Base-by-base conservation (phyloP, 2,888 invertebrate genomes). In the Adineta ricciae region DNA sequence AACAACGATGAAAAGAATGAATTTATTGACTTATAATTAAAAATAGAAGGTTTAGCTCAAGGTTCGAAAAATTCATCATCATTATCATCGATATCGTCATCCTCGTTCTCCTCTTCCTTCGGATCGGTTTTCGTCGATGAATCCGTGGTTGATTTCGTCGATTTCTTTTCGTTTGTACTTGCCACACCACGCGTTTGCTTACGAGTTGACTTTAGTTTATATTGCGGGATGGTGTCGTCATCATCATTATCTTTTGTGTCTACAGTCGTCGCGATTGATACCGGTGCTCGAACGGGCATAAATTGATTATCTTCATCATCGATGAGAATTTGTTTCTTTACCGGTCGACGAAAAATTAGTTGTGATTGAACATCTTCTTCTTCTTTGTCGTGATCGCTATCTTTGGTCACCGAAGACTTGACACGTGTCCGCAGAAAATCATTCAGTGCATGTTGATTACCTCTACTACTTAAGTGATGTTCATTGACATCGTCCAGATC, bases 371-470 rank as follows among this genome's bases (percentile, higher is more conserved):
- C 11, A 36, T 78, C 78, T n/a, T 78, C 41, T n/a, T 41, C 41
- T n/a, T 64, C 56, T 64, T n/a, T 24, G 7, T n/a, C 56, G 5
- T 56, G 5, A 5, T 64, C 14, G 27, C 21, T 24, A 24, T 78
- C 78, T 3, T 41, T 41, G 24, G 41, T 41, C 8, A 8, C 41
- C 24, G 78, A 38, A 11, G 24, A 11, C n/a, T 78, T 78, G 9
- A 78, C 78, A 7, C 78, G 78, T 41, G 78, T 78, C 24, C 41
- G 78, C 38, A 78, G 24, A 78, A 41, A 78, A n/a, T 78, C 41
- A 78, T n/a, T 78, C n/a, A 78, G 41, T 41, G 78, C 78, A 78
- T 78, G 78, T 78, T 14, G 38, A 41, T 78, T 78, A 41, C 41
- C 78, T 5, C 1, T 14, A 41, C 5, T 9, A 38, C 41, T 41